Conservation (phyloP, 2,113 vertebrate species). For the Catharus minimus region DNA sequence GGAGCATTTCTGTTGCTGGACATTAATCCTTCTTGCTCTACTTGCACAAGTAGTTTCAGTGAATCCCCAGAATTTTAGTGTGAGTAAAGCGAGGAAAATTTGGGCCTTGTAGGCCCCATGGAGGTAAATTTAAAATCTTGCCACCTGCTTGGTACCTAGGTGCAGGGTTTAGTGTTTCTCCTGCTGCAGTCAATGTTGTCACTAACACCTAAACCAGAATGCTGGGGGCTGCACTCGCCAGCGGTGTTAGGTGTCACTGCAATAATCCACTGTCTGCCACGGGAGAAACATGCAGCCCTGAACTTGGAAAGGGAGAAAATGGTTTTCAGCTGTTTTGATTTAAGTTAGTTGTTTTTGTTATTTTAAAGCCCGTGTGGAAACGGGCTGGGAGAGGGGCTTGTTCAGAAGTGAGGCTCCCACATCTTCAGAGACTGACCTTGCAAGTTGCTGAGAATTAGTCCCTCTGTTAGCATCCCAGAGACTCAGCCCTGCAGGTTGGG, state of each 20-base stretch:
- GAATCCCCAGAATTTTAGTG: not conserved
- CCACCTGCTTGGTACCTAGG: not conserved
- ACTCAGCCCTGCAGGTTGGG: not conserved
- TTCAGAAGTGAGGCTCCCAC: not conserved
- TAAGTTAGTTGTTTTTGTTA: slow-evolving; percentile 46
- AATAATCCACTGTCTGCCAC: slow-evolving; percentile 28
- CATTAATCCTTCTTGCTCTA: not conserved
- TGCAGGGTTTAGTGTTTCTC: slow-evolving; percentile 7
- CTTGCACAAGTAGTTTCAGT: not conserved
- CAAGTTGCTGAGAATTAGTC: not conserved
- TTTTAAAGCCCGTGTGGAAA: slow-evolving; percentile 34
- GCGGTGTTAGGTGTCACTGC: not conserved
- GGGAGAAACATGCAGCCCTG: not conserved
- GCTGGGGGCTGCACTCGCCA: rapidly evolving
- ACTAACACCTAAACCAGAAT: slow-evolving; percentile 17
- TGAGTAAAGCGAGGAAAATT: not conserved
- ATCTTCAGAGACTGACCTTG: not conserved
- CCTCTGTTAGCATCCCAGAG: not conserved
- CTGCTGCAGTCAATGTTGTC: not conserved
- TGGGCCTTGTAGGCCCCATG: not conserved
- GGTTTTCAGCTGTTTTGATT: slow-evolving; percentile 50
- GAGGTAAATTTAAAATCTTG: slow-evolving; percentile 3
- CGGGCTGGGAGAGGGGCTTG: not conserved
- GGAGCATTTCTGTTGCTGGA: not conserved
- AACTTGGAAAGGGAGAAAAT: slow-evolving; percentile 25